These are phyloP conservation scores for Globodera ellingtonae DNA, from an alignment of 1,140 invertebrate genomes.

Conservation along the genomic window DNA sequence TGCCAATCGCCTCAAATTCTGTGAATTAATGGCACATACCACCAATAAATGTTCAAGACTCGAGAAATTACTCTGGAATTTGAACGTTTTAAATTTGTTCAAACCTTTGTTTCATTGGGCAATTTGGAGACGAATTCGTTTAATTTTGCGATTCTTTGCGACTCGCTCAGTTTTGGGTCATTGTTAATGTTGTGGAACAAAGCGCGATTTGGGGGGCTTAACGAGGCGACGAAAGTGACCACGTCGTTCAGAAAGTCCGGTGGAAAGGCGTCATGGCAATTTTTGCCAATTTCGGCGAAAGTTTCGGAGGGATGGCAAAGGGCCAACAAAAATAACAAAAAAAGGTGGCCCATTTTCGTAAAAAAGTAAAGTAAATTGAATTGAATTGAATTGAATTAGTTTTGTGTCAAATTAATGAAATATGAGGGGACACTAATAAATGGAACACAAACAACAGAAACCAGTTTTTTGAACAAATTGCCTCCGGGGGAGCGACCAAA, in stretches of 20 bases:
- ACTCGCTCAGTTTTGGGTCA: neutral
- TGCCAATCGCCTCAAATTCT: neutral
- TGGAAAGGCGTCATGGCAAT: neutral
- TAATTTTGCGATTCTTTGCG: slow-evolving; percentile 2
- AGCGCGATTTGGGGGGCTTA: neutral
- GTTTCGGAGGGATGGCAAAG: neutral
- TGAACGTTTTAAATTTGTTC: neutral
- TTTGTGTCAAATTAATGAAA: too few species aligned
- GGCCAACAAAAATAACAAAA: neutral
- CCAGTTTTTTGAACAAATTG: too few species aligned
- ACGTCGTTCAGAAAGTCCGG: neutral
- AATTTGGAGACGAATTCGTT: neutral
- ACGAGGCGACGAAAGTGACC: neutral
- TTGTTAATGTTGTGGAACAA: neutral
- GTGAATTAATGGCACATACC: too few species aligned
- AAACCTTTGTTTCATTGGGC: neutral
- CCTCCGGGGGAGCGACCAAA: too few species aligned
- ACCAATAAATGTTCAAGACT: neutral
- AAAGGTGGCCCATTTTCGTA: neutral
- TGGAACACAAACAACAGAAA: too few species aligned
- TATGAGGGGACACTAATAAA: too few species aligned
- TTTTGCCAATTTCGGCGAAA: neutral
- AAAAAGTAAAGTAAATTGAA: neutral
- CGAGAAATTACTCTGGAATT: too few species aligned
- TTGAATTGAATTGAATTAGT: neutral